phyloP scores from a whole-genome alignment of 2,113 vertebrate genomes.

The Muntiacus muntjak region DNA sequence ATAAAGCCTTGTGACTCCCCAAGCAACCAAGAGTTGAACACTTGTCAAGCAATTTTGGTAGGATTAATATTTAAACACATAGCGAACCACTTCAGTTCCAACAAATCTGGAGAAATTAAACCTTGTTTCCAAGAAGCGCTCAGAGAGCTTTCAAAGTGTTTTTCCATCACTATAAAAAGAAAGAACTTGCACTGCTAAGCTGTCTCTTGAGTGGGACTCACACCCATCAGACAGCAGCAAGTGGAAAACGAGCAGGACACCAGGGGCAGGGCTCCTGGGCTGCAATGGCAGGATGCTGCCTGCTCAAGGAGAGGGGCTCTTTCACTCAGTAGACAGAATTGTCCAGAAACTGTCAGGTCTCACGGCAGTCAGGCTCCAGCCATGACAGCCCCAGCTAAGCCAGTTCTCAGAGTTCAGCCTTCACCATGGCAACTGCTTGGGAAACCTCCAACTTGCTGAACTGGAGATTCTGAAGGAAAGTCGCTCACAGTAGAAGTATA shows the following conservation, averaged over 20 bases:
- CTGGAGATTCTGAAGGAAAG: slow-evolving; percentile 37
- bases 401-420: slow-evolving; percentile 34
- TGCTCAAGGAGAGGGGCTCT: neutral
- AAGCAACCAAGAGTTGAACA: slow-evolving; percentile 43
- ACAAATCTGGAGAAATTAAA: slow-evolving; percentile 55
- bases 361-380: slow-evolving; percentile 23
- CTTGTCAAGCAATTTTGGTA: slow-evolving; percentile 47
- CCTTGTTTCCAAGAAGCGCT: slow-evolving; percentile 46
- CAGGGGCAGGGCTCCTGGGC: neutral
- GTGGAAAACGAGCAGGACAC: neutral
- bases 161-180: slow-evolving; percentile 18
- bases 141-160: neutral
- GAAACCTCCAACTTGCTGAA: slow-evolving; percentile 36
- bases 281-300: neutral
- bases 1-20: slow-evolving; percentile 38
- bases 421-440: slow-evolving; percentile 45
- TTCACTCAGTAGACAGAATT: neutral
- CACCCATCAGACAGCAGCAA: neutral
- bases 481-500: neutral
- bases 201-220: neutral
- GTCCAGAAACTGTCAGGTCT: slow-evolving; percentile 27
- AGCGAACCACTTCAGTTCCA: slow-evolving; percentile 42
- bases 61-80: slow-evolving; percentile 43
- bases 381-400: neutral
- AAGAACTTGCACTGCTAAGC: slow-evolving; percentile 14